phyloP scores from a whole-genome alignment of 2,888 invertebrate genomes.

The Nomada flava region DNA sequence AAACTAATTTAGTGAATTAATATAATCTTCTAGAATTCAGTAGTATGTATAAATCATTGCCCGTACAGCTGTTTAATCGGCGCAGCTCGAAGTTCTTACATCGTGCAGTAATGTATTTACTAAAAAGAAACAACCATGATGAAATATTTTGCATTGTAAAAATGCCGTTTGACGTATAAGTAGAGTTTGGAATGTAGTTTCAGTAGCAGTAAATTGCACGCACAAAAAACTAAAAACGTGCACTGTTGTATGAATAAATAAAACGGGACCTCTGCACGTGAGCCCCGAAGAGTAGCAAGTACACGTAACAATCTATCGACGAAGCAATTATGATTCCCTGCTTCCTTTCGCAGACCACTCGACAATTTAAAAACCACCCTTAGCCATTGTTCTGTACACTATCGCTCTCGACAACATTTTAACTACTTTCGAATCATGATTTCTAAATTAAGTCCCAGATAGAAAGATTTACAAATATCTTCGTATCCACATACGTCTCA shows the following conservation, averaged over 20 bases:
- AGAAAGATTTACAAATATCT: too few species aligned
- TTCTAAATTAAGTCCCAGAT: too few species aligned
- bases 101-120: not conserved
- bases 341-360: too few species aligned
- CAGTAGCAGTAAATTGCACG: conserved; percentile 45
- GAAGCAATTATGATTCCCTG: conserved; percentile 15
- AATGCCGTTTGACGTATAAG: conserved; percentile 23
- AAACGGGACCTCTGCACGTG: conserved; percentile 71
- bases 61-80: not conserved
- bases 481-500: too few species aligned
- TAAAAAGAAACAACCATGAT: not conserved
- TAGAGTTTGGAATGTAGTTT: conserved; percentile 48
- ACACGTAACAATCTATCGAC: conserved; percentile 45
- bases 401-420: too few species aligned
- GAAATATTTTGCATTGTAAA: conserved; percentile 33
- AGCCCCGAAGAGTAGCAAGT: conserved; percentile 68
- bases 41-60: conserved; percentile 13
- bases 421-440: too few species aligned
- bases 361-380: too few species aligned
- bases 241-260: conserved; percentile 51
- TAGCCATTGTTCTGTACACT: too few species aligned
- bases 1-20: not conserved
- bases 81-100: not conserved
- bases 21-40: not conserved
- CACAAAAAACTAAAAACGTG: conserved; percentile 20